Base-by-base conservation (phyloP, 2,797 vertebrate genomes). In the Sebastes melanostomus region DNA sequence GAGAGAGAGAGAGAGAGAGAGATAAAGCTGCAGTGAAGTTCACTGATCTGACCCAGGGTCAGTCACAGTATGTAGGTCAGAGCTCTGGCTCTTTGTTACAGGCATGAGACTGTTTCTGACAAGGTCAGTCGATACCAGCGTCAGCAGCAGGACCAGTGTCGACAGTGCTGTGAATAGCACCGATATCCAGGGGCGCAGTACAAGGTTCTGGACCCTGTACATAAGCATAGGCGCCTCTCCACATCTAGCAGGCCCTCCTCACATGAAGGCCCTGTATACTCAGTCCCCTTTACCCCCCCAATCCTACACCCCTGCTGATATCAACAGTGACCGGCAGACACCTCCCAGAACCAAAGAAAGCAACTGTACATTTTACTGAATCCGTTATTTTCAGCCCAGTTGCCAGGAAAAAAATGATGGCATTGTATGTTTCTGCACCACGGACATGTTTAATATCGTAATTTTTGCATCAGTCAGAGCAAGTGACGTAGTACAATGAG, bases 41-140 rank as follows among this genome's bases (percentile, higher is more conserved):
- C 50, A 66, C 0, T 2, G 14, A 22, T 25, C 12, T 38, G 12
- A 38, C 36, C 20, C 22, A 34, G 60, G 8, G 25, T 73, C 67
- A 32, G 66, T 12, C 4, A 27, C 71, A 68, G 68, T 46, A 6
- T 42, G 67, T 24, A 56, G 58, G 25, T 46, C 69, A 38, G 30
- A 67, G 46, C 38, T 74, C 4, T 16, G 72, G 29, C 18, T 75
- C 61, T 73, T 60, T 66, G 67, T 75, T 67, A 7, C n/a, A 32
- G 67, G 13, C 50, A 27, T 9, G 18, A 55, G 62, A 8, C 58
- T n/a, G 50, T 66, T 58, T 58, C 2, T 24, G 30, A 55, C 32
- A 13, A 60, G 55, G 61, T 60, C 73, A 25, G 70, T 25, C 22
- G 6, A 24, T 14, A 13, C 1, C 38, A 29, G 52, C 5, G 20